Conservation (phyloP, 2,888 invertebrate species). For the Therioaphis trifolii region DNA sequence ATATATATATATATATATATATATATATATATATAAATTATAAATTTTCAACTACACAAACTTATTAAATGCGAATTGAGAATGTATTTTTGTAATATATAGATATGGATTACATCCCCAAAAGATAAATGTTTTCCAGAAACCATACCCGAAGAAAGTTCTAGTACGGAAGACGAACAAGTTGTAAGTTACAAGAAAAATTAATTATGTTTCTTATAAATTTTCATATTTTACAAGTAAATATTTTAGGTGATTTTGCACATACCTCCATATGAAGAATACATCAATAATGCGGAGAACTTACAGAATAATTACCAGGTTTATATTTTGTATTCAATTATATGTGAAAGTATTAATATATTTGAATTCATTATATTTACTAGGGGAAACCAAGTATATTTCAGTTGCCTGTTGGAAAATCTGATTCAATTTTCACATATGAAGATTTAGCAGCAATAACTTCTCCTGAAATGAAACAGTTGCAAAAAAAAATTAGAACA, state of each 20-base stretch:
- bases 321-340: not conserved
- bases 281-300: constrained; percentile 19
- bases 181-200: constrained; percentile 73
- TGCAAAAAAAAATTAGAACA: constrained; percentile 44
- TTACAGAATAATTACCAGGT: constrained; percentile 49
- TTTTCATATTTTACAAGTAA: constrained; percentile 17
- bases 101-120: constrained; percentile 84
- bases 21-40: too few species aligned
- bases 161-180: constrained; percentile 91
- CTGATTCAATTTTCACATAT: constrained; percentile 49
- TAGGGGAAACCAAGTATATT: constrained; percentile 56
- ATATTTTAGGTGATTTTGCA: constrained; percentile 54
- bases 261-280: constrained; percentile 55
- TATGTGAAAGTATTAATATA: not conserved
- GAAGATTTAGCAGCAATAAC: constrained; percentile 59
- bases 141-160: constrained; percentile 92
- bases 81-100: constrained; percentile 69
- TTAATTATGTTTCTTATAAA: not conserved
- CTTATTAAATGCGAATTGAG: too few species aligned
- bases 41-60: too few species aligned
- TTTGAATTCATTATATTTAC: not conserved
- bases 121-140: constrained; percentile 91
- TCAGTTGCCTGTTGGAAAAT: constrained; percentile 54
- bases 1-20: too few species aligned
- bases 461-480: constrained; percentile 55